Evolutionary conservation across 1,140 invertebrate genomes (phyloP).

Genomic region (Vanessa atalanta): DNA sequence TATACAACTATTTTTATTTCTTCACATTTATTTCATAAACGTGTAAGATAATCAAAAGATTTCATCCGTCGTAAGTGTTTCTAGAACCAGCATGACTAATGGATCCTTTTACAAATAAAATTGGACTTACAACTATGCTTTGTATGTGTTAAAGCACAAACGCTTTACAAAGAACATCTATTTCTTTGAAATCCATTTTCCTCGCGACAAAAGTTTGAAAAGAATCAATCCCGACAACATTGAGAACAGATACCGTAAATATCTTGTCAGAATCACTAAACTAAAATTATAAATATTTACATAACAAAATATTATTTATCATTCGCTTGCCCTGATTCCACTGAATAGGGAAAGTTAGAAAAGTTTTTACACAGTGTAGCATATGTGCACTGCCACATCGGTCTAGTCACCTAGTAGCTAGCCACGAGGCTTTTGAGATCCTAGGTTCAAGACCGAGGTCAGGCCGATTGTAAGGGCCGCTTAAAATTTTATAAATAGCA

Average conservation of each 20-base stretch:
- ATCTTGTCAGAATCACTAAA: neutral
- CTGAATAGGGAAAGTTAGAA: too few species aligned
- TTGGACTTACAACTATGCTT: conserved; percentile 17
- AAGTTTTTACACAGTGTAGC: too few species aligned
- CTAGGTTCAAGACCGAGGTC: too few species aligned
- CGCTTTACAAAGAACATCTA: conserved; percentile 7
- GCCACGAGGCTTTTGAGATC: too few species aligned
- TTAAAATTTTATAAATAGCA: too few species aligned
- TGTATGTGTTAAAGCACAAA: conserved; percentile 25
- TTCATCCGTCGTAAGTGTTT: neutral
- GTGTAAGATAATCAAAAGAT: neutral
- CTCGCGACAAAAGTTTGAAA: conserved; percentile 18
- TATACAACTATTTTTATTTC: neutral
- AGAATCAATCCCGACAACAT: neutral
- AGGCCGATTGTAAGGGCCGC: too few species aligned
- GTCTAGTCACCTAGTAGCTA: too few species aligned
- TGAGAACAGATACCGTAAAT: too few species aligned
- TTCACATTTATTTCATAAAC: neutral
- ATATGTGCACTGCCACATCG: too few species aligned
- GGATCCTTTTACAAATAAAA: conserved; percentile 27
- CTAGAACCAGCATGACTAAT: neutral
- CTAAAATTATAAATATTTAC: neutral
- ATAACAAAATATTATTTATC: too few species aligned
- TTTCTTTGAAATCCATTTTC: conserved; percentile 29
- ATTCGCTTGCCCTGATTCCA: too few species aligned